phyloP scores from a whole-genome alignment of 2,797 vertebrate genomes.

The Schizopygopsis pylzovi region DNA sequence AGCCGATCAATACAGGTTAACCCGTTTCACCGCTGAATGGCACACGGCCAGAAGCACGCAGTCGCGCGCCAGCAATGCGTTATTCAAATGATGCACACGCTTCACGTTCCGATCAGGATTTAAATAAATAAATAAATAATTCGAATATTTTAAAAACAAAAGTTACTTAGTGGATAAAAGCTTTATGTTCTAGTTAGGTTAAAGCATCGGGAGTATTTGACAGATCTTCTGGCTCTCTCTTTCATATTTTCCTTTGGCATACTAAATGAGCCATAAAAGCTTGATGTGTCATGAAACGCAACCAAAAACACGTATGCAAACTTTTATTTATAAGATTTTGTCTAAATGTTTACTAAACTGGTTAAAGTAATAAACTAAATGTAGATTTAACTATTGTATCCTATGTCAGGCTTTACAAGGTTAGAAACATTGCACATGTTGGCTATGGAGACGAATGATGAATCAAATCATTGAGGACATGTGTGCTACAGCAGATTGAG shows the following conservation, averaged over 20 bases:
- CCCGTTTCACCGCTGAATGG: neutral
- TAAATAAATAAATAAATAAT: too few species aligned
- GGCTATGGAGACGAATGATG: neutral
- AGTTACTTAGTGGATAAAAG: neutral
- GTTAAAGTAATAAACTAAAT: neutral
- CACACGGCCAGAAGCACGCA: neutral
- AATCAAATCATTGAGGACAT: neutral
- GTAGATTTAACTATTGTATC: neutral
- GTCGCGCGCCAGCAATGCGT: neutral
- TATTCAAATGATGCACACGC: neutral
- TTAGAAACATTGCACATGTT: neutral
- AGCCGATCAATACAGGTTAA: constrained; percentile 17
- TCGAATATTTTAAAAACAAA: neutral
- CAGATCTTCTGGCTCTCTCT: neutral
- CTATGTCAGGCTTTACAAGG: neutral
- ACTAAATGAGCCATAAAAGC: neutral
- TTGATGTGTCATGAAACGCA: too few species aligned
- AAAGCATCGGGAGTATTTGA: neutral
- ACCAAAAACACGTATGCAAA: too few species aligned
- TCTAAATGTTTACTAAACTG: neutral
- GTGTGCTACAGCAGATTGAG: neutral
- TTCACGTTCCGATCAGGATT: neutral
- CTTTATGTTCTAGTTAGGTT: neutral
- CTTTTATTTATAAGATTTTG: neutral
- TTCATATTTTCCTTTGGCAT: neutral